Base-by-base conservation (phyloP, 2,797 vertebrate species). In the Sebastes cheni region DNA sequence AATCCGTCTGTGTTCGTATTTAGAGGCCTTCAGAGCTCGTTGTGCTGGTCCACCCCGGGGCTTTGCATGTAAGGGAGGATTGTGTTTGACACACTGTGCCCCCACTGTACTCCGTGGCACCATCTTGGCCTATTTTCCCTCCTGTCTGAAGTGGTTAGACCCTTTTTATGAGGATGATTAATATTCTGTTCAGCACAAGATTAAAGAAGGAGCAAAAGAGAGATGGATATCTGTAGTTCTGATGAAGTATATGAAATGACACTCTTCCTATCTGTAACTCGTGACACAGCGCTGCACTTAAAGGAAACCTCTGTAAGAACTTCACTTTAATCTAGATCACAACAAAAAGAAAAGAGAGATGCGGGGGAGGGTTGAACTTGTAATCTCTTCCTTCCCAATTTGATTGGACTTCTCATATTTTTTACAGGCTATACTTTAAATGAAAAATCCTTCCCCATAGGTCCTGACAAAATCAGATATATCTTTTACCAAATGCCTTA, bases 141-240 rank as follows among this genome's bases (percentile, higher is more conserved):
- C 16, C 27, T 66, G 65, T 82, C 52, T 79, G 68, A 81, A 74
- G 76, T 67, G 62, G 65, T 76, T 56, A 13, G 20, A 25, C 6
- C 39, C 25, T 75, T 84, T 80, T 84, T 32, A 69, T 75, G 50
- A 79, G 58, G 29, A 62, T 69, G 52, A 80, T 91, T 88, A 91
- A 89, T 91, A 88, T 91, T 93, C 90, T 85, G 67, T 87, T 80
- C 68, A 62, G 65, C 75, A 61, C 73, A 65, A 90, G 85, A 91
- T 88, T 86, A 87, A 85, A 90, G 79, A 20, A 76, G 29, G 20
- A 69, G 71, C 29, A 61, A 46, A 74, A 77, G 72, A 76, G 72
- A 76, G 76, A 72, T 71, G 39, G 80, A 81, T 79, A 85, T 89
- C 85, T 86, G 55, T 52, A 70, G 62, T 79, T 85, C 52, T 75